These are phyloP conservation scores for Heterotis niloticus DNA, from an alignment of 2,113 vertebrate genomes.

Conservation along the genomic window DNA sequence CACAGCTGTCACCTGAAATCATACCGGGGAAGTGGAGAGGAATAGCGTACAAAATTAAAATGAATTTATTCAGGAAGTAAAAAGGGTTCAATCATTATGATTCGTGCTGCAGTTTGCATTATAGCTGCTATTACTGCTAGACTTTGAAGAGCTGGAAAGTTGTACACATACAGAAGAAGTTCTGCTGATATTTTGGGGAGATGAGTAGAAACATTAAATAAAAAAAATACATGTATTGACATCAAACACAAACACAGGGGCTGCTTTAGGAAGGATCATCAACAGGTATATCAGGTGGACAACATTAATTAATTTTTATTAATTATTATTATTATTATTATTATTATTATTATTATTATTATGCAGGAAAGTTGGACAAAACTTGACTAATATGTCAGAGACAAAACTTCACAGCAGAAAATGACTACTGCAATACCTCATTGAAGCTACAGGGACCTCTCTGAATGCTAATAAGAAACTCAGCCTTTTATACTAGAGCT, in stretches of 20 bases:
- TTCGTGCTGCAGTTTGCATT: slow-evolving; percentile 3
- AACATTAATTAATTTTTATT: no score
- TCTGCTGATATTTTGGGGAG: neutral
- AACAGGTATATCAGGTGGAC: neutral
- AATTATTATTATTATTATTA: no score
- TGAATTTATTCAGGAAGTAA: slow-evolving; percentile 70
- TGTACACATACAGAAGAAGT: neutral
- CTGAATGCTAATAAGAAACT: no score
- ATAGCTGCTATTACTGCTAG: neutral
- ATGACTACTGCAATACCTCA: no score
- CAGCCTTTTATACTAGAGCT: no score
- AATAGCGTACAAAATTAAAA: slow-evolving; percentile 75
- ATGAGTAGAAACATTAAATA: no score
- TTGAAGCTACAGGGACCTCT: no score
- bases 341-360: no score
- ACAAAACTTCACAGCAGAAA: no score
- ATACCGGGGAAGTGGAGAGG: slow-evolving; percentile 93
- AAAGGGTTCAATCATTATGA: slow-evolving; percentile 41
- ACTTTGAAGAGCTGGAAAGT: neutral
- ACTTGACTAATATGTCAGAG: no score
- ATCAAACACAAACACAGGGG: neutral
- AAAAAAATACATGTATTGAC: neutral
- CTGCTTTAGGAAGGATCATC: neutral
- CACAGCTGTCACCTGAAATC: slow-evolving; percentile 92
- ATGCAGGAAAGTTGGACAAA: no score